phyloP scores from a whole-genome alignment of 2,888 invertebrate genomes.

The Pollenia amentaria region DNA sequence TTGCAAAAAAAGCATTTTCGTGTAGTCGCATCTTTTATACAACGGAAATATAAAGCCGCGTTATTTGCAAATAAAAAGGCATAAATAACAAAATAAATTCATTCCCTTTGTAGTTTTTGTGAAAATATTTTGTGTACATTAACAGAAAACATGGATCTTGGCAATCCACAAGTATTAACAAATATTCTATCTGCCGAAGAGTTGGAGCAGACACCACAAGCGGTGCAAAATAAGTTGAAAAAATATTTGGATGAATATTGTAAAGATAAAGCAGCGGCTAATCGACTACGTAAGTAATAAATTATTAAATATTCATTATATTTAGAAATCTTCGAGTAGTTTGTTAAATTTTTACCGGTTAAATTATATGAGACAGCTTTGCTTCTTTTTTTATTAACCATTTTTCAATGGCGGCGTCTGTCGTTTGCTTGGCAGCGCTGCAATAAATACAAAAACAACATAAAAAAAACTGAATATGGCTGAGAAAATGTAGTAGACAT shows the following conservation, averaged over 20 bases:
- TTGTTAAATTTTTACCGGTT: slow-evolving; percentile 46
- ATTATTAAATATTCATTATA: not conserved
- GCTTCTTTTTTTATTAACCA: slow-evolving; percentile 8
- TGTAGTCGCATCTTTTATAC: slow-evolving; percentile 58
- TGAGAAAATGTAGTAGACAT: slow-evolving; percentile 3
- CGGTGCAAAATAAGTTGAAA: slow-evolving; percentile 87
- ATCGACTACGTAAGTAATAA: slow-evolving; percentile 80
- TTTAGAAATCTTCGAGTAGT: not conserved
- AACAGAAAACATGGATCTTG: slow-evolving; percentile 80
- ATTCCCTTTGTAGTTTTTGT: slow-evolving; percentile 41
- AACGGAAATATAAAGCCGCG: slow-evolving; percentile 37
- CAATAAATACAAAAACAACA: slow-evolving; percentile 12
- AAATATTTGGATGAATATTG: slow-evolving; percentile 87
- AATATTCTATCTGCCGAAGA: slow-evolving; percentile 86
- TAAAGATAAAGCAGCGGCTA: slow-evolving; percentile 90
- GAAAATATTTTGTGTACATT: slow-evolving; percentile 26
- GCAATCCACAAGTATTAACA: slow-evolving; percentile 82
- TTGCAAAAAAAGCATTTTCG: slow-evolving; percentile 65
- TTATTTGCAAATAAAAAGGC: slow-evolving; percentile 17
- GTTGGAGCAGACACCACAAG: slow-evolving; percentile 86
- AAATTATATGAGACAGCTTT: slow-evolving; percentile 29
- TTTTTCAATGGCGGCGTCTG: slow-evolving; percentile 63
- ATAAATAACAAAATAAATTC: slow-evolving; percentile 30
- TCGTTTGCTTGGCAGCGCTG: slow-evolving; percentile 30
- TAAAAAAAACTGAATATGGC: slow-evolving; percentile 15